phyloP scores from a whole-genome alignment of 2,797 vertebrate species.

The Petrocephalus schoutedeni region DNA sequence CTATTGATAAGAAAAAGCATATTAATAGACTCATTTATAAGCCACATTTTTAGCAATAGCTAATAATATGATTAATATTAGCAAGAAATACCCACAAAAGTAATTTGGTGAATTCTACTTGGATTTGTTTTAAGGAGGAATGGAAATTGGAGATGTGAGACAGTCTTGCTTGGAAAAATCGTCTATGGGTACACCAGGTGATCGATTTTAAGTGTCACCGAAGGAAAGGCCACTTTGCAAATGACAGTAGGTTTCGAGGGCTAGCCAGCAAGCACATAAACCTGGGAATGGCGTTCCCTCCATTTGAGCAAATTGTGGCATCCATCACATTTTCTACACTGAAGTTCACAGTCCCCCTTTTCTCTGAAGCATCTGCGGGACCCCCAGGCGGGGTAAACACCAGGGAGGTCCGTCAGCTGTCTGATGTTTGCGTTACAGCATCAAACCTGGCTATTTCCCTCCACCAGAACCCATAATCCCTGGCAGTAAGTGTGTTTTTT shows the following conservation, averaged over 20 bases:
- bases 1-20: not conserved
- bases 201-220: constrained; percentile 49
- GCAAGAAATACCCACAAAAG: not conserved
- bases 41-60: not conserved
- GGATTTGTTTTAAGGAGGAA: constrained; percentile 59
- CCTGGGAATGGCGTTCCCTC: constrained; percentile 43
- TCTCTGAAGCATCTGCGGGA: constrained; percentile 55
- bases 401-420: constrained; percentile 59
- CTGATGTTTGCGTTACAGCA: constrained; percentile 48
- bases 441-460: constrained; percentile 46
- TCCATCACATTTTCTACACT: constrained; percentile 55
- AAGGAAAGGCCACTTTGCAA: constrained; percentile 57
- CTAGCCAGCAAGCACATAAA: constrained; percentile 55
- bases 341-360: constrained; percentile 43
- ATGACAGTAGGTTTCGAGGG: constrained; percentile 59
- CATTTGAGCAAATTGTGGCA: constrained; percentile 40
- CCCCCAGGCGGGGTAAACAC: constrained; percentile 54
- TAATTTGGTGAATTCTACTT: constrained; percentile 41
- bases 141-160: constrained; percentile 40
- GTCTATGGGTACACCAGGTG: constrained; percentile 41
- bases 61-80: not conserved
- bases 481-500: constrained; percentile 36
- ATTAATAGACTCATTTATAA: not conserved
- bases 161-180: constrained; percentile 40
- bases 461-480: constrained; percentile 47